Evolutionary conservation across 2,113 vertebrate genomes (phyloP).

Genomic region (Aramus guarauna): DNA sequence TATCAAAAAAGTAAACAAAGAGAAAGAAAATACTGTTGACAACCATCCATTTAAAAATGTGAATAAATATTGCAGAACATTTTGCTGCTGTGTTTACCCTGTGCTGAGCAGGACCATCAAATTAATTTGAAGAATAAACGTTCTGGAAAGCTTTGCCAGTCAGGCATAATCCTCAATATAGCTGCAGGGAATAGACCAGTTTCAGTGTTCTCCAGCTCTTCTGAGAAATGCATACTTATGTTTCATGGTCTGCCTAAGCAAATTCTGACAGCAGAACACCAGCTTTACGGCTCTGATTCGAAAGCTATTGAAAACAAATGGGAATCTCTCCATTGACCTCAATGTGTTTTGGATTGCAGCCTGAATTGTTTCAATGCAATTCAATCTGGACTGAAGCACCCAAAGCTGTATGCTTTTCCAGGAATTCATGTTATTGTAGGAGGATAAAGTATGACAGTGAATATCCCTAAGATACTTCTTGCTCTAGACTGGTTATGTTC

Average conservation of each 20-base stretch:
- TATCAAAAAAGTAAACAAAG: slow-evolving; percentile 9
- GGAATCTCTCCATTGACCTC: background rate
- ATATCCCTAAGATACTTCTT: background rate
- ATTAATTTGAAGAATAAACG: slow-evolving; percentile 22
- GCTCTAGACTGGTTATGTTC: background rate
- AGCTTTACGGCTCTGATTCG: background rate
- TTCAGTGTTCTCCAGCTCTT: background rate
- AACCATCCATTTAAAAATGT: background rate
- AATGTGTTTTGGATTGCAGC: background rate
- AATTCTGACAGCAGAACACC: background rate
- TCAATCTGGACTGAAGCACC: background rate
- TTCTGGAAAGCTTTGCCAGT: background rate
- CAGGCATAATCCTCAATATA: background rate
- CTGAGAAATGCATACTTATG: background rate
- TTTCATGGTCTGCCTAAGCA: background rate
- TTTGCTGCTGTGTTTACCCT: background rate
- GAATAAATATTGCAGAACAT: background rate
- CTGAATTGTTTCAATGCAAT: background rate
- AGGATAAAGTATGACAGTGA: background rate
- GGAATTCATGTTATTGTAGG: background rate
- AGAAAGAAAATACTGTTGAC: background rate
- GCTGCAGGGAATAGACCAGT: background rate
- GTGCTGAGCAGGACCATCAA: background rate
- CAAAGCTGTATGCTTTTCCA: background rate
- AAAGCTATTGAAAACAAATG: background rate